Evolutionary conservation across 2,113 vertebrate genomes (phyloP).

Genomic region (Beaufortia kweichowensis): DNA sequence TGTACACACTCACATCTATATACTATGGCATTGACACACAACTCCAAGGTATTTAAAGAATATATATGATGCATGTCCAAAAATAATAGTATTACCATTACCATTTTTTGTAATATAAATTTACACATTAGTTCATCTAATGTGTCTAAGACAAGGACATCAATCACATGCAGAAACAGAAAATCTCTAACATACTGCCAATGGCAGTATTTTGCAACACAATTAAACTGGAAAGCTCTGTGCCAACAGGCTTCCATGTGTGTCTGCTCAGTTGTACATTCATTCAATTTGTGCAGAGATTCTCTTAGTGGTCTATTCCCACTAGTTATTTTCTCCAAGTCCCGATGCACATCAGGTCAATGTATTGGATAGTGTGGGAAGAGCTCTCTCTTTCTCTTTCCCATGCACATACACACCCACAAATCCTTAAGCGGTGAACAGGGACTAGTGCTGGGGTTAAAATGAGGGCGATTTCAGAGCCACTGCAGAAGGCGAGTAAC

Average conservation of each 20-base stretch:
- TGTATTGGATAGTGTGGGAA: slow-evolving; percentile 13
- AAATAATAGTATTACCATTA: no score
- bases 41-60: no score
- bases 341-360: slow-evolving; percentile 7
- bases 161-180: no score
- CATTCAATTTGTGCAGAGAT: neutral
- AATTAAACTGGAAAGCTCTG: neutral
- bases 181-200: no score
- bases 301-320: neutral
- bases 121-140: no score
- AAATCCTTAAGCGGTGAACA: slow-evolving; percentile 16
- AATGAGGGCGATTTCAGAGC: slow-evolving; percentile 21
- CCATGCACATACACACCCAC: neutral
- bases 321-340: neutral
- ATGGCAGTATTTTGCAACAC: neutral
- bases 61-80: no score
- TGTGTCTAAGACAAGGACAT: no score
- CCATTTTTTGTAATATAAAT: no score
- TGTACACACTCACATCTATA: no score
- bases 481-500: slow-evolving; percentile 38
- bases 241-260: neutral
- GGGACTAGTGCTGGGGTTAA: slow-evolving; percentile 27
- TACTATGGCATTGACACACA: no score
- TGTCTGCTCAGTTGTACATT: neutral
- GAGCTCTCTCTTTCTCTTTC: neutral